Percentiles rank a stretch among this genome's conserved stretches.
Evolutionary conservation across 2,888 invertebrate species (phyloP).

Genomic region (Cyrtodaria siliqua): DNA sequence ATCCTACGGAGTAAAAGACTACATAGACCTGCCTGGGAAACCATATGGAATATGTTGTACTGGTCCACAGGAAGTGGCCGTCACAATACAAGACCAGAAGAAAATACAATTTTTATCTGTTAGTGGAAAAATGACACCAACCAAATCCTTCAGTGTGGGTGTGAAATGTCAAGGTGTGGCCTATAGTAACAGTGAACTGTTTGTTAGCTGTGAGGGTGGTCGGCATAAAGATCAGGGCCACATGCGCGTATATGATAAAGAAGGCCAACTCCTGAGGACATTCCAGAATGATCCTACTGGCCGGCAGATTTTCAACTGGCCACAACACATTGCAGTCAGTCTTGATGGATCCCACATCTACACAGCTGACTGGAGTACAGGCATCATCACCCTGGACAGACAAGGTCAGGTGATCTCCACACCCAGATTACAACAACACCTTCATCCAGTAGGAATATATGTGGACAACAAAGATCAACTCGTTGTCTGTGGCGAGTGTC

Average conservation of each 20-base stretch:
- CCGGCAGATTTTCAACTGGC: background rate
- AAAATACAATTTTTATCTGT: conserved; percentile 10
- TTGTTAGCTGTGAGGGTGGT: conserved; percentile 1
- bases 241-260: conserved; percentile 7
- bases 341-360: no score
- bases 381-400: no score
- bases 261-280: background rate
- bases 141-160: background rate
- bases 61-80: background rate
- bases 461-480: background rate
- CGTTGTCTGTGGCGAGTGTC: background rate
- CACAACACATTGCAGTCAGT: conserved; percentile 1
- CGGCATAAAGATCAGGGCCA: background rate
- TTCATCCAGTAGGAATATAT: conserved; percentile 3
- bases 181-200: background rate
- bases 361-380: no score
- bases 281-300: no score
- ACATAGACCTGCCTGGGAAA: background rate
- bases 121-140: background rate
- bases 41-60: background rate
- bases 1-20: background rate
- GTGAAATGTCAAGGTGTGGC: conserved; percentile 1
- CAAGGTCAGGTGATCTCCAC: background rate
- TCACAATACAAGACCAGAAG: background rate
- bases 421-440: background rate